Conservation (phyloP, 30 jellyfish, hydroid and myxozoan species). For the Aurelia coerulea region DNA sequence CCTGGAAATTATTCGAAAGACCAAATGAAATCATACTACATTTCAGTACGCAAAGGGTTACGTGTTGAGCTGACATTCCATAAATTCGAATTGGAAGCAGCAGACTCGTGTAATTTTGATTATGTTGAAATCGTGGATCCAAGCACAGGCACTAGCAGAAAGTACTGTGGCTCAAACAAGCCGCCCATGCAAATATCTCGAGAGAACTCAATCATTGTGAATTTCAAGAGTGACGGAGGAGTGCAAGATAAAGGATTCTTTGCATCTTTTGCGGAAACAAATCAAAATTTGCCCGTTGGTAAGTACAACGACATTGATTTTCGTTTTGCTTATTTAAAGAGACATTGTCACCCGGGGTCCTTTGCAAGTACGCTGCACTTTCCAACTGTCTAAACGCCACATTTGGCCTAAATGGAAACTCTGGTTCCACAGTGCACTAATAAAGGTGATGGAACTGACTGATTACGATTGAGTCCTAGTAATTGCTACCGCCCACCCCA, state of each 20-base stretch:
- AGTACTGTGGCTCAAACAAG: not conserved
- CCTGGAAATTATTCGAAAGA: slow-evolving; percentile 9
- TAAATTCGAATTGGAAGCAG: not conserved
- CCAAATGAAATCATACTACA: not conserved
- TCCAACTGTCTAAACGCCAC: too few species aligned
- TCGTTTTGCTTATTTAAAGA: not conserved
- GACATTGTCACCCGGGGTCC: not conserved
- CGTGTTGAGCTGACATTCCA: not conserved
- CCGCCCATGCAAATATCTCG: slow-evolving; percentile 17
- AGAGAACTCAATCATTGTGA: slow-evolving; percentile 4
- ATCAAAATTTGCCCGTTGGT: not conserved
- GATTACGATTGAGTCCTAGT: too few species aligned
- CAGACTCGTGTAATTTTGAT: not conserved
- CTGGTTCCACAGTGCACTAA: too few species aligned
- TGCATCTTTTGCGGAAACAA: not conserved
- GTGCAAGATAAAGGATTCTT: slow-evolving; percentile 12
- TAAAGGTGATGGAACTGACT: too few species aligned
- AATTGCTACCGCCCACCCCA: too few species aligned
- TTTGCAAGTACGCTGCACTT: too few species aligned
- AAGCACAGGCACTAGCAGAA: not conserved
- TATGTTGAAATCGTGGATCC: not conserved
- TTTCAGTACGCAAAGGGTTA: not conserved
- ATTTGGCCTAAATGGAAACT: too few species aligned
- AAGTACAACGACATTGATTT: too few species aligned
- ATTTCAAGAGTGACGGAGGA: slow-evolving; percentile 1